Conservation (phyloP, 2,113 vertebrate genomes). For the Tachysurus vachellii region DNA sequence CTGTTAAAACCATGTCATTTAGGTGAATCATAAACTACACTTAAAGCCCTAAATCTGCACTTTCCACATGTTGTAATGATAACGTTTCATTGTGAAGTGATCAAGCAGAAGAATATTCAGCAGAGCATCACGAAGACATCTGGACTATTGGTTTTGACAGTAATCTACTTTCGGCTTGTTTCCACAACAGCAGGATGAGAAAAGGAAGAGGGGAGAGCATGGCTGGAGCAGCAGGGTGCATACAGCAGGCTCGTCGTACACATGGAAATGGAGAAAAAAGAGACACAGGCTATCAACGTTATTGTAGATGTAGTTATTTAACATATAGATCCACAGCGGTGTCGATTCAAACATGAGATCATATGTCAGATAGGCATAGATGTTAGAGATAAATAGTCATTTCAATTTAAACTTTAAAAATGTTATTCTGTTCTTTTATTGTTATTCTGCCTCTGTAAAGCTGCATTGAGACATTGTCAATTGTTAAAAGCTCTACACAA, state of each 20-base stretch:
- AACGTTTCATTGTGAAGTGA: neutral
- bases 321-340: neutral
- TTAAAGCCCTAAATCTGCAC: neutral
- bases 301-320: neutral
- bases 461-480: too few relatives aligned
- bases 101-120: neutral
- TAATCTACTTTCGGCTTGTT: constrained; percentile 30
- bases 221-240: neutral
- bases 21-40: neutral
- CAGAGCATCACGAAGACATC: neutral
- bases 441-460: too few relatives aligned
- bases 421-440: too few relatives aligned
- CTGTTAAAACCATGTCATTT: neutral
- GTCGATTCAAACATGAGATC: neutral
- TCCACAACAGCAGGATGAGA: constrained; percentile 15
- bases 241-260: neutral
- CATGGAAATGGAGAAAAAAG: neutral
- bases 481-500: too few relatives aligned
- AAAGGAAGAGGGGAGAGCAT: constrained; percentile 13
- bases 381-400: too few relatives aligned
- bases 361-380: too few relatives aligned
- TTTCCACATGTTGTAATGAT: neutral
- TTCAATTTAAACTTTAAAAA: too few relatives aligned
- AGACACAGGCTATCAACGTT: neutral
- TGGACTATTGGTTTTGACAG: neutral